Conservation (phyloP, 2,113 vertebrate species). For the Misgurnus mizolepis region DNA sequence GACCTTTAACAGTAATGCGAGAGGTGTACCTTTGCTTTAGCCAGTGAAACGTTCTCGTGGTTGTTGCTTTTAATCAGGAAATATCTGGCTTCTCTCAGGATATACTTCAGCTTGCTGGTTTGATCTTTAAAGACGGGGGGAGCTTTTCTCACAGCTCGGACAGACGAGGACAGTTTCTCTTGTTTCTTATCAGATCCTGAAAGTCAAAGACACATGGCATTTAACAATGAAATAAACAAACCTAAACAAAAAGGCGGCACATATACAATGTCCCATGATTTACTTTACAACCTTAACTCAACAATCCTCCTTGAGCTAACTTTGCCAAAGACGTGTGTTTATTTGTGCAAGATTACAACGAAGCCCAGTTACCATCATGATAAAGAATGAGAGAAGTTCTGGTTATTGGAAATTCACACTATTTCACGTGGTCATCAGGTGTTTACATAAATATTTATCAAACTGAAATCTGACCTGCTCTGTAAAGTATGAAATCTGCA, state of each 20-base stretch:
- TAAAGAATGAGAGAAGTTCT: neutral
- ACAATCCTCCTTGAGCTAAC: too few relatives aligned
- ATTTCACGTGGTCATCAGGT: constrained; percentile 47
- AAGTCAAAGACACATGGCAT: constrained; percentile 39
- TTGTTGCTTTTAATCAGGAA: constrained; percentile 99
- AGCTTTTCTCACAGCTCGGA: constrained; percentile 95
- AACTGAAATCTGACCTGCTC: constrained; percentile 56
- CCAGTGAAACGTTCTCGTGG: constrained; percentile 96
- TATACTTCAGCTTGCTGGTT: constrained; percentile 91
- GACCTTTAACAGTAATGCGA: neutral
- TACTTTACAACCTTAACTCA: neutral
- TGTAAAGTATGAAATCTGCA: constrained; percentile 20
- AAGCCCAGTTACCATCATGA: neutral
- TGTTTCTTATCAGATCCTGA: constrained; percentile 97
- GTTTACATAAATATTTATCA: constrained; percentile 29
- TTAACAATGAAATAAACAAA: constrained; percentile 1
- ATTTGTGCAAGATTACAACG: neutral
- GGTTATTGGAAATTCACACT: constrained; percentile 49
- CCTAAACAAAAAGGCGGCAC: neutral
- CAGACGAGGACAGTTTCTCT: constrained; percentile 97
- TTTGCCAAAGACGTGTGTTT: too few relatives aligned
- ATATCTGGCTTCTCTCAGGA: constrained; percentile 92
- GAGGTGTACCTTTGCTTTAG: constrained; percentile 92
- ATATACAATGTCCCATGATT: neutral
- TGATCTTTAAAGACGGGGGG: constrained; percentile 81